These are phyloP conservation scores for Myotis planiceps DNA, from an alignment of 2,797 vertebrate genomes.

Conservation along the genomic window DNA sequence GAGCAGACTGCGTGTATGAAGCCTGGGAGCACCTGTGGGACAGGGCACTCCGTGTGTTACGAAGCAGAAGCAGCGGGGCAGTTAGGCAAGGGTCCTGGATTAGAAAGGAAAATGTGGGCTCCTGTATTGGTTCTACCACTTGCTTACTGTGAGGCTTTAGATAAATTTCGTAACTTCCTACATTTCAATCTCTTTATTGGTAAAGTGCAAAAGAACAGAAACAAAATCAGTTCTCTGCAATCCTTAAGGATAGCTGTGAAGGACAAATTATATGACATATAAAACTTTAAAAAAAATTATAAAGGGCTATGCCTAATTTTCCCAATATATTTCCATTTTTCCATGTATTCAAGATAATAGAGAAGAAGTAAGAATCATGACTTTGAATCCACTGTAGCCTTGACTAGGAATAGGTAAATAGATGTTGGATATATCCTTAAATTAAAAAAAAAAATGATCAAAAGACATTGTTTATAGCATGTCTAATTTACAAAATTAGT, in stretches of 20 bases:
- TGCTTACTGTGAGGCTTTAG: background rate
- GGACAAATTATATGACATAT: background rate
- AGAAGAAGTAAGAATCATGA: background rate
- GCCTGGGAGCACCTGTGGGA: background rate
- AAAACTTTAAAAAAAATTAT: background rate
- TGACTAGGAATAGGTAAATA: background rate
- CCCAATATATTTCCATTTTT: background rate
- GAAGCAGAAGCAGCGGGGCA: fast-evolving
- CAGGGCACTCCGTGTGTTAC: fast-evolving
- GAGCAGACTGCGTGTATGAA: background rate
- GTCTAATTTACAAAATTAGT: background rate
- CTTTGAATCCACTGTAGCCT: background rate
- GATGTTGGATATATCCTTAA: background rate
- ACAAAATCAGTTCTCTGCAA: background rate
- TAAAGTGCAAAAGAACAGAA: background rate
- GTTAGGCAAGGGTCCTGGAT: background rate
- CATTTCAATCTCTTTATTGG: background rate
- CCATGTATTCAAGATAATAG: background rate
- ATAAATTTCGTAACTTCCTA: background rate
- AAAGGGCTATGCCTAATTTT: background rate
- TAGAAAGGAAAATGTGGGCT: background rate
- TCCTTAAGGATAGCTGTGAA: background rate
- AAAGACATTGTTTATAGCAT: background rate
- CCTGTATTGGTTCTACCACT: background rate
- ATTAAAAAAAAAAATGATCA: background rate